phyloP scores from a whole-genome alignment of 1,140 invertebrate genomes.

The Drosophila nigromelanica region DNA sequence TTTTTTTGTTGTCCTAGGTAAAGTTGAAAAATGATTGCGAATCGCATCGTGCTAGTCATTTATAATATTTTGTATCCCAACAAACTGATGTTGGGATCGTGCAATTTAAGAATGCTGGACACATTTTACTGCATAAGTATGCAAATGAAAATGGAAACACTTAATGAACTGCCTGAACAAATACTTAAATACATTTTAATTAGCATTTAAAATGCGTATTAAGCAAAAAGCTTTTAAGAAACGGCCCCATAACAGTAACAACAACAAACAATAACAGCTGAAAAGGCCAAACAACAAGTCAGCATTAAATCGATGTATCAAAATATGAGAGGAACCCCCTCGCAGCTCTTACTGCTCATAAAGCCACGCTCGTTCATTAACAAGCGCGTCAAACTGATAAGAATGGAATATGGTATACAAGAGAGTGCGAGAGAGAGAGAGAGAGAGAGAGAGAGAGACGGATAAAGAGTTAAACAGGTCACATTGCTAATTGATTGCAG shows the following conservation, averaged over 20 bases:
- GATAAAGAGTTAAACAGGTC: slow-evolving; percentile 64
- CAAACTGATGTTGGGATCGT: neutral
- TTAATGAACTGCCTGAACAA: slow-evolving; percentile 44
- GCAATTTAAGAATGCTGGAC: slow-evolving; percentile 10
- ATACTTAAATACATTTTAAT: slow-evolving; percentile 75
- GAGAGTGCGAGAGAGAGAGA: slow-evolving; percentile 1
- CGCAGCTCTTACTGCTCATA: neutral
- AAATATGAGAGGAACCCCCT: slow-evolving; percentile 60
- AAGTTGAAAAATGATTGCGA: slow-evolving; percentile 61
- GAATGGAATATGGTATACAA: neutral
- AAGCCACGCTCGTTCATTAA: slow-evolving; percentile 69
- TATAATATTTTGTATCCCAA: slow-evolving; percentile 35
- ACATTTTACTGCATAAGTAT: slow-evolving; percentile 22
- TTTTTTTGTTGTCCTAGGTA: neutral
- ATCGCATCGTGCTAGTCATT: slow-evolving; percentile 44
- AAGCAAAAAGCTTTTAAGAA: slow-evolving; percentile 80
- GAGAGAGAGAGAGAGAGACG: too few relatives aligned
- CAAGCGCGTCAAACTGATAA: slow-evolving; percentile 79
- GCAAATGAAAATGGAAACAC: slow-evolving; percentile 16
- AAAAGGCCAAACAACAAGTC: slow-evolving; percentile 49
- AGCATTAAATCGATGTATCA: slow-evolving; percentile 68
- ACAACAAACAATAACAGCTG: slow-evolving; percentile 35
- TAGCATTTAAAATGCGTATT: slow-evolving; percentile 79
- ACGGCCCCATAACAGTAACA: slow-evolving; percentile 38
- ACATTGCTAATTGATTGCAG: slow-evolving; percentile 81